These are phyloP conservation scores for Scytalopus superciliaris DNA, from an alignment of 2,113 vertebrate species.

Conservation along the genomic window DNA sequence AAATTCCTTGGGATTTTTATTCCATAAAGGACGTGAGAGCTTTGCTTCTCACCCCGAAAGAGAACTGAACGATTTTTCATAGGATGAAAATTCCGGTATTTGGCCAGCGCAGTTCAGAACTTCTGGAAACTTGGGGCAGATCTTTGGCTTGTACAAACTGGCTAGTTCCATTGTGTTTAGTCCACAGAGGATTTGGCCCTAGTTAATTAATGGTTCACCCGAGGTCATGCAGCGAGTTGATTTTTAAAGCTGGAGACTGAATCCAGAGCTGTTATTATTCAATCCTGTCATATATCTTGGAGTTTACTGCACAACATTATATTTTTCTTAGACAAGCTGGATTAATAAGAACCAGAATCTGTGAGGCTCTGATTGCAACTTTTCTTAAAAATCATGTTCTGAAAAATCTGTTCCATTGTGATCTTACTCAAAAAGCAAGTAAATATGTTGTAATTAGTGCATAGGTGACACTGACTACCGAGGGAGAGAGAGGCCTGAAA, in stretches of 20 bases:
- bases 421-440: slow-evolving; percentile 60
- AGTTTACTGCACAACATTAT: slow-evolving; percentile 59
- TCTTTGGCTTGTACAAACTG: slow-evolving; percentile 43
- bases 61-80: background rate
- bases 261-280: slow-evolving; percentile 38
- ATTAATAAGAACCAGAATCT: slow-evolving; percentile 55
- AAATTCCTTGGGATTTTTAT: background rate
- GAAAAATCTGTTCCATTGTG: slow-evolving; percentile 64
- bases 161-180: slow-evolving; percentile 50
- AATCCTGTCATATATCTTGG: slow-evolving; percentile 51
- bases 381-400: slow-evolving; percentile 61
- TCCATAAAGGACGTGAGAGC: background rate
- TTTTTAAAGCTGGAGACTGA: slow-evolving; percentile 42
- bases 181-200: slow-evolving; percentile 51
- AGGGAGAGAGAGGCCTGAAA: slow-evolving; percentile 66
- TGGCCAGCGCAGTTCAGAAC: background rate
- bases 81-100: slow-evolving; percentile 3
- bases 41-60: background rate
- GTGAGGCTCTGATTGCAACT: slow-evolving; percentile 58
- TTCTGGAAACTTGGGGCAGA: slow-evolving; percentile 62
- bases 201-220: slow-evolving; percentile 58
- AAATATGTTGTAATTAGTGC: slow-evolving; percentile 75
- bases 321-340: slow-evolving; percentile 47
- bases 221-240: slow-evolving; percentile 45
- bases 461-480: slow-evolving; percentile 68